These are phyloP conservation scores for Solenopsis fugax DNA, from an alignment of 1,140 invertebrate genomes.

Conservation along the genomic window DNA sequence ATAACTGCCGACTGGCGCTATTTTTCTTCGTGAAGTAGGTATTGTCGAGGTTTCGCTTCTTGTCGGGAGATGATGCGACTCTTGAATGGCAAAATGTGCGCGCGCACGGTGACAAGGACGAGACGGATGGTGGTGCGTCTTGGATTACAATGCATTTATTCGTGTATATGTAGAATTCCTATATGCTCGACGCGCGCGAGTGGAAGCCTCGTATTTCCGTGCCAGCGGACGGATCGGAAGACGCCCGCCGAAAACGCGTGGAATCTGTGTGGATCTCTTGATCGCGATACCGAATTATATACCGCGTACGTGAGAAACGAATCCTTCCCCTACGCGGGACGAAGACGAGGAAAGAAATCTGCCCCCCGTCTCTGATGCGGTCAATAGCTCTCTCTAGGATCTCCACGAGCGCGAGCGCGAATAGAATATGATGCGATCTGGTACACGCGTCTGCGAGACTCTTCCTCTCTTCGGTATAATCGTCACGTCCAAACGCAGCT, in stretches of 20 bases:
- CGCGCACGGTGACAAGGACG: background rate
- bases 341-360: conserved; percentile 30
- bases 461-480: background rate
- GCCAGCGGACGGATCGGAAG: background rate
- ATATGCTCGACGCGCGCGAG: conserved; percentile 3
- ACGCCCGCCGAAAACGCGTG: conserved; percentile 4
- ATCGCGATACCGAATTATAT: conserved; percentile 48
- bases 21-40: background rate
- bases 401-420: background rate
- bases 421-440: conserved; percentile 39
- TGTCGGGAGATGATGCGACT: background rate
- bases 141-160: conserved; percentile 48
- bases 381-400: conserved; percentile 34
- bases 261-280: conserved; percentile 33
- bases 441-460: background rate
- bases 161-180: conserved; percentile 28
- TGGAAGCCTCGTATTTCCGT: conserved; percentile 37
- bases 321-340: background rate
- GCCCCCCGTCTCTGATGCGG: background rate
- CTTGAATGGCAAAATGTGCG: conserved; percentile 12
- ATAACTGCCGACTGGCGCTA: background rate
- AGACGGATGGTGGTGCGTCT: conserved; percentile 17
- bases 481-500: conserved; percentile 36
- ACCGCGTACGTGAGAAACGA: conserved; percentile 12
- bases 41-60: conserved; percentile 28